Evolutionary conservation across 2,888 invertebrate genomes (phyloP).

Genomic region (Graphium colonna): DNA sequence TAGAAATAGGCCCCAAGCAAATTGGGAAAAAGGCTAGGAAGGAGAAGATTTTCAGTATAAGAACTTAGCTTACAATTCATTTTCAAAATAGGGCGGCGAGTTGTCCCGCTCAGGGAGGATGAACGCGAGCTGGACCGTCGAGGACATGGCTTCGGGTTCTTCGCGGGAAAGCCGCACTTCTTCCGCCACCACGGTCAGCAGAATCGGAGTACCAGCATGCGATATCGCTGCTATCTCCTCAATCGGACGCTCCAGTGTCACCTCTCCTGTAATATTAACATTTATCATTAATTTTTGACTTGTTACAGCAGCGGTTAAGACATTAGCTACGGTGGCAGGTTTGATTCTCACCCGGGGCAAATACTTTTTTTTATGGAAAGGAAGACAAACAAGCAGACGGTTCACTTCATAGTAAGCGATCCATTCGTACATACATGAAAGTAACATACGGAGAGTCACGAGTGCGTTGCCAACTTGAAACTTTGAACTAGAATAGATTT

Average conservation of each 20-base stretch:
- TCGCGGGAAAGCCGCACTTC: slow-evolving; percentile 87
- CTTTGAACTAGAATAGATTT: too few relatives aligned
- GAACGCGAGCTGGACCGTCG: slow-evolving; percentile 90
- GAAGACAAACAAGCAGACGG: too few relatives aligned
- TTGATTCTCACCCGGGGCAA: too few relatives aligned
- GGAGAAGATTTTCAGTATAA: slow-evolving; percentile 6
- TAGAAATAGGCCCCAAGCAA: too few relatives aligned
- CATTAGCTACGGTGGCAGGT: too few relatives aligned
- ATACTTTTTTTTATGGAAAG: too few relatives aligned
- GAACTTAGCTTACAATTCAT: slow-evolving; percentile 88
- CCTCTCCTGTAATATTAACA: slow-evolving; percentile 62
- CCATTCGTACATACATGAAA: too few relatives aligned
- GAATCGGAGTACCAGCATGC: slow-evolving; percentile 90
- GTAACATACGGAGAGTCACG: too few relatives aligned
- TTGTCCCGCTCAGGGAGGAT: slow-evolving; percentile 88
- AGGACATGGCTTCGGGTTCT: slow-evolving; percentile 89
- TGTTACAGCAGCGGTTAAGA: background rate
- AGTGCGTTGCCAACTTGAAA: too few relatives aligned
- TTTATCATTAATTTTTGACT: background rate
- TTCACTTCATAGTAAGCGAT: too few relatives aligned
- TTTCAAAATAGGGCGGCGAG: slow-evolving; percentile 89
- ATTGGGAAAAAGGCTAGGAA: too few relatives aligned
- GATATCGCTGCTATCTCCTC: slow-evolving; percentile 90
- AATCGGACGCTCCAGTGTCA: slow-evolving; percentile 82
- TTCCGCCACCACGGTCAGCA: slow-evolving; percentile 91